Evolutionary conservation across 2,888 invertebrate species (phyloP).

Genomic region (Hirtodrosophila histrioides): DNA sequence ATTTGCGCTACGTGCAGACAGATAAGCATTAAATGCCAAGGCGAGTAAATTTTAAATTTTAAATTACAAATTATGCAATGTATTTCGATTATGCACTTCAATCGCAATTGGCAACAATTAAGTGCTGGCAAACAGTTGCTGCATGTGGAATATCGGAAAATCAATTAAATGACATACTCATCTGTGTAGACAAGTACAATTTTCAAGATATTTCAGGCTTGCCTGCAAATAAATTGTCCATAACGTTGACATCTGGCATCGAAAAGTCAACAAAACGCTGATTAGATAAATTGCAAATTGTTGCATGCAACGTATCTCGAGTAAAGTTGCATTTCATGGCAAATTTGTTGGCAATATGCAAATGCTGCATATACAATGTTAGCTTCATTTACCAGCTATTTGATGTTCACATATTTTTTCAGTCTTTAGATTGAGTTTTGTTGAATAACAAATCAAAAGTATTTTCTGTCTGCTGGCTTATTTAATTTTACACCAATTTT

Average conservation of each 20-base stretch:
- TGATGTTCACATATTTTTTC: background rate
- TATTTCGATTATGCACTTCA: constrained; percentile 11
- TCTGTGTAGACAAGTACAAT: constrained; percentile 31
- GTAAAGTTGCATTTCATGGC: constrained; percentile 3
- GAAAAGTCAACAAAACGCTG: constrained; percentile 37
- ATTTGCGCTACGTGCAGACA: constrained; percentile 72
- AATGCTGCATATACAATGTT: constrained; percentile 35
- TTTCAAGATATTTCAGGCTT: constrained; percentile 29
- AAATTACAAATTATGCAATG: constrained; percentile 22
- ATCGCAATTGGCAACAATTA: constrained; percentile 9
- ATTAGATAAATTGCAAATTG: constrained; percentile 32
- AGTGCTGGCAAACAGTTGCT: constrained; percentile 19
- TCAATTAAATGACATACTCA: constrained; percentile 47
- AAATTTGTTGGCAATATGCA: constrained; percentile 28
- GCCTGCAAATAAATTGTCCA: constrained; percentile 27
- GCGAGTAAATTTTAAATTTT: constrained; percentile 32
- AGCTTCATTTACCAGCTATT: constrained; percentile 7
- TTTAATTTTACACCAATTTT: constrained; percentile 13
- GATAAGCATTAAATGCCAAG: constrained; percentile 33
- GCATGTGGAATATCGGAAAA: constrained; percentile 27
- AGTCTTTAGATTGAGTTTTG: constrained; percentile 9
- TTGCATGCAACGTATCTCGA: constrained; percentile 8
- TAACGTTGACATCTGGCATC: constrained; percentile 2
- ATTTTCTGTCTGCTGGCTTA: background rate
- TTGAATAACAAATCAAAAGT: background rate